Base-by-base conservation (phyloP, 1,140 invertebrate species). In the Drosophila saltans region DNA sequence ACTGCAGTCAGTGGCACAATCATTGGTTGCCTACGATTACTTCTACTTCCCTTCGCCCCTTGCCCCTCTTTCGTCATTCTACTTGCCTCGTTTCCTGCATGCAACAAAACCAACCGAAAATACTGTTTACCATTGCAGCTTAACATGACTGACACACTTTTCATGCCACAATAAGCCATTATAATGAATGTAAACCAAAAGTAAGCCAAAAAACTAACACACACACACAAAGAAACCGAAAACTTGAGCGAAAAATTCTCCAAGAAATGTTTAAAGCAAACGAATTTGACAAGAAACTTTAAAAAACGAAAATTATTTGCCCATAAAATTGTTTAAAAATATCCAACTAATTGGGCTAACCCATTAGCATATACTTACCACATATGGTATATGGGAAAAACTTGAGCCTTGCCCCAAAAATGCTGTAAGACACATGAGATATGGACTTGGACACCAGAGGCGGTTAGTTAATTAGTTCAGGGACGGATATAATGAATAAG, bases 91-190 rank as follows among this genome's bases (percentile, higher is more conserved):
- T 43, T 43, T 43, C 11, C n/a, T 43, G 41, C 41, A 43, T 43
- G 41, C 41, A 43, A 43, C 11, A 43, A 16, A 16, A 21, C 21
- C 2, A 26, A 10, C 24, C 9, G 21, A 52, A 52, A 52, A 36
- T 43, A 58, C 69, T 74, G 57, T 73, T 76, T 73, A 72, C 69
- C 75, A 72, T 59, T 88, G 83, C 83, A 69, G 64, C 26, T 67
- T 62, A 83, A 80, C 80, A 89, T 79, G 83, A 88, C 83, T 88
- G 83, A 88, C 83, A 88, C 80, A 88, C 83, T 88, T 88, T 88
- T 88, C 84, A 89, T 88, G 84, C 76, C 78, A 89, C 83, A 88
- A 88, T 89, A 88, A 88, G 83, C 80, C 80, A 88, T 88, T 89
- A 88, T 88, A 88, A 88, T 88, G 83, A 88, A 89, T 83, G 73